Evolutionary conservation across 2,888 invertebrate species (phyloP).

Genomic region (Eupithecia centaureata): DNA sequence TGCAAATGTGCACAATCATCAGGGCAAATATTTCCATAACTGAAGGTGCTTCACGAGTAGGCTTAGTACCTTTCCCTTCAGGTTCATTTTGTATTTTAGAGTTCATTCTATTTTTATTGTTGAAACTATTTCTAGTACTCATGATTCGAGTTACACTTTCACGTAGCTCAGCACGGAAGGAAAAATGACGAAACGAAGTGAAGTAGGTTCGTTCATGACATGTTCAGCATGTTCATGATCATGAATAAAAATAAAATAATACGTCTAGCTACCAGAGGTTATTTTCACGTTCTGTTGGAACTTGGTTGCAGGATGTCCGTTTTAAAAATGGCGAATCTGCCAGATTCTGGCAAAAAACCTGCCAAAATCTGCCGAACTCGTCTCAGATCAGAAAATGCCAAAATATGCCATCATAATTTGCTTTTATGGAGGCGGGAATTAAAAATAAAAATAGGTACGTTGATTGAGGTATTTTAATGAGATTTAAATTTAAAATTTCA

Average conservation of each 20-base stretch:
- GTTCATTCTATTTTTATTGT: constrained; percentile 75
- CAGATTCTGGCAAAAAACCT: too few relatives aligned
- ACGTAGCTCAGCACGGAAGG: neutral
- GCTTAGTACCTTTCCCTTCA: constrained; percentile 88
- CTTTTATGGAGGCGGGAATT: too few relatives aligned
- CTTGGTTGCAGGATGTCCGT: too few relatives aligned
- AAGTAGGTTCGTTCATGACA: too few relatives aligned
- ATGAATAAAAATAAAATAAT: neutral
- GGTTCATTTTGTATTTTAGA: constrained; percentile 75
- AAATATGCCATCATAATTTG: too few relatives aligned
- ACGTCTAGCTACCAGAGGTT: neutral
- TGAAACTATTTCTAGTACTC: constrained; percentile 67
- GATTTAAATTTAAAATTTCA: too few relatives aligned
- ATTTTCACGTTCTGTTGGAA: neutral
- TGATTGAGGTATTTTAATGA: too few relatives aligned
- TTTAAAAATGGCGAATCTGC: too few relatives aligned
- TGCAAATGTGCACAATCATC: constrained; percentile 93
- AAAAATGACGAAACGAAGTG: neutral
- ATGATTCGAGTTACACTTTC: constrained; percentile 53
- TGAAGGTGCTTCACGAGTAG: constrained; percentile 92
- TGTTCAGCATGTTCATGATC: neutral
- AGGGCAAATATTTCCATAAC: constrained; percentile 91
- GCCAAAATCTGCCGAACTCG: too few relatives aligned
- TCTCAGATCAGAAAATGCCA: too few relatives aligned
- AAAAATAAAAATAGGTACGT: too few relatives aligned